Base-by-base conservation (phyloP, 2,113 vertebrate genomes). In the Bujurquina vittata region DNA sequence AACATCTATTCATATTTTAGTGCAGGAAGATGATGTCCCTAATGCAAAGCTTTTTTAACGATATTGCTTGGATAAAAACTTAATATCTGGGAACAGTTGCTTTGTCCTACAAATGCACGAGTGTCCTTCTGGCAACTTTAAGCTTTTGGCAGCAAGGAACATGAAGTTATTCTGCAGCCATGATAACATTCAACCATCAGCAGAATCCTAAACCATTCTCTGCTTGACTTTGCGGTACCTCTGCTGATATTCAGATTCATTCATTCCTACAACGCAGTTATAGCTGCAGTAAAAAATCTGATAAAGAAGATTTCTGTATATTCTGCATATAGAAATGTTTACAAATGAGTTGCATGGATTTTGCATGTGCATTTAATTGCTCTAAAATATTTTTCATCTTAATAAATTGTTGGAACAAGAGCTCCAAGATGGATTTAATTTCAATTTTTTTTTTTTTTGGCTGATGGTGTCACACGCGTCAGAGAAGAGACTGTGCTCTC, bases 51-150 rank as follows among this genome's bases (percentile, higher is more conserved):
- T 49, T 77, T 43, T 60, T 37, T 26, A 72, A 80, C 77, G 17
- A 85, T 37, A 78, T 77, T 69, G 29, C 63, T 61, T 31, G 22
- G 18, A 77, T 72, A n/a, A 49, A 72, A 79, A 67, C 46, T 7
- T 11, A 22, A 75, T 46, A 55, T 29, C 62, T 40, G 18, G 20
- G 59, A 79, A 65, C 20, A 40, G 63, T 62, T 40, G 1, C 40
- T 79, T 17, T 46, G 61, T 81, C 80, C 43, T 83, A 65, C 23
- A 62, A 73, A 17, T 54, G n/a, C 55, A 29, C 1, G 0, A 37
- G 23, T 80, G 46, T 85, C n/a, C 62, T 85, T 88, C 26, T 79
- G 80, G 61, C 75, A 77, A 29, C 12, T 74, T 75, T 2, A 79
- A 61, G 26, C 31, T 37, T 69, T 59, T 84, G 72, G 79, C 81